A percentile compares a stretch with the other conserved stretches of the same genome.
Conservation (phyloP, 2,113 vertebrate species). For the Ciconia boyciana region DNA sequence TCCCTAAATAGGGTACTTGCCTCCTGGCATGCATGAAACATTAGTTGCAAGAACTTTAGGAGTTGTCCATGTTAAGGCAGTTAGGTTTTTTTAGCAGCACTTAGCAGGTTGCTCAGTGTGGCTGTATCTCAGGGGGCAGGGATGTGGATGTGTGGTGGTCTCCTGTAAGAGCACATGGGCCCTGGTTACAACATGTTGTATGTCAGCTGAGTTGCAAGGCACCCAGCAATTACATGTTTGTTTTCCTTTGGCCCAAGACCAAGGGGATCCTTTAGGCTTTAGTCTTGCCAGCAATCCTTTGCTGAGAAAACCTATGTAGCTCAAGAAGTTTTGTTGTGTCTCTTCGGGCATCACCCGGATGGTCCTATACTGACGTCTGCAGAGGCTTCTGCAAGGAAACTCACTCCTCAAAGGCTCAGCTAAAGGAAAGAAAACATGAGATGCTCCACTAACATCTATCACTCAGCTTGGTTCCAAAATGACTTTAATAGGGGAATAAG, state of each 20-base stretch:
- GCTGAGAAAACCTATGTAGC: not conserved
- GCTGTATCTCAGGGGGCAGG: fast-evolving
- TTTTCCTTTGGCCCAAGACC: not conserved
- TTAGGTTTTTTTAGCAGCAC: not conserved
- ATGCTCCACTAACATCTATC: not conserved
- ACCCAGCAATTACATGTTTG: not conserved
- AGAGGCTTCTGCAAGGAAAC: not conserved
- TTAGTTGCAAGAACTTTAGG: not conserved
- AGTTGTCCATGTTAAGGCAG: not conserved
- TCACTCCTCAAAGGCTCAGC: not conserved
- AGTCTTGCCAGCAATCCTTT: not conserved
- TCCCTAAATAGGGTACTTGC: not conserved
- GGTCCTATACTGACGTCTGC: not conserved
- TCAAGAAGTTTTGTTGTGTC: not conserved
- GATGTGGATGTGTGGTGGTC: not conserved
- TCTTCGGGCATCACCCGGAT: not conserved
- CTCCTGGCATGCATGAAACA: not conserved
- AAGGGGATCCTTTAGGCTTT: not conserved
- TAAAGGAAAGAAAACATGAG: not conserved
- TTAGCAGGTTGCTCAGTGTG: not conserved
- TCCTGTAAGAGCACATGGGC: not conserved
- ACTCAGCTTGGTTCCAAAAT: not conserved
- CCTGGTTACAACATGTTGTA: no score
- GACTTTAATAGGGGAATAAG: not conserved
- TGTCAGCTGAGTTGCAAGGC: not conserved